Evolutionary conservation across 2,113 vertebrate genomes (phyloP).

Genomic region (Hemichromis elongatus): DNA sequence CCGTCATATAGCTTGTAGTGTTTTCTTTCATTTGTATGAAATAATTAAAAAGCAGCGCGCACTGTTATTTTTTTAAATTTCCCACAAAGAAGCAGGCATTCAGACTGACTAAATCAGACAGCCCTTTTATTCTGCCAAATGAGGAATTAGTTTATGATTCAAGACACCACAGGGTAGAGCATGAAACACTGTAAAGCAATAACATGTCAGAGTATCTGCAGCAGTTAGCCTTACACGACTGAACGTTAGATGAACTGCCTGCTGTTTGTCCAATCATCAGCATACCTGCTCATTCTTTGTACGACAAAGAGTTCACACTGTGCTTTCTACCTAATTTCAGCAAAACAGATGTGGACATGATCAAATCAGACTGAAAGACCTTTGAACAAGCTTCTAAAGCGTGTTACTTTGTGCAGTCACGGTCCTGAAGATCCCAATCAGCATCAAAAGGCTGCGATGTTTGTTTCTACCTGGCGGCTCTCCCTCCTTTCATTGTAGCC

Average conservation of each 20-base stretch:
- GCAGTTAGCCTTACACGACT: constrained; percentile 1
- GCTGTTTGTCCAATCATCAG: constrained; percentile 26
- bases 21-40: background rate
- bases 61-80: background rate
- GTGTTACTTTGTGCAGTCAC: background rate
- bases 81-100: background rate
- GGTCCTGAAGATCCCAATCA: constrained; percentile 50
- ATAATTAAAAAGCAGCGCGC: background rate
- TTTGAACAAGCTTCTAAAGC: constrained; percentile 27
- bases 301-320: background rate
- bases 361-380: constrained; percentile 14
- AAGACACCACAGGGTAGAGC: background rate
- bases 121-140: constrained; percentile 26
- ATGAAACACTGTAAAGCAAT: background rate
- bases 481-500: constrained; percentile 7
- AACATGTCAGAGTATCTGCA: constrained; percentile 6
- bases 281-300: constrained; percentile 4
- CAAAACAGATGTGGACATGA: constrained; percentile 23
- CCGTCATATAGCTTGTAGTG: background rate
- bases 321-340: constrained; percentile 25
- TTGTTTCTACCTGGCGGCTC: constrained; percentile 30
- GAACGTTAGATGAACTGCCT: background rate
- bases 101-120: constrained; percentile 6
- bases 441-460: constrained; percentile 53
- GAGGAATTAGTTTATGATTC: background rate